Base-by-base conservation (phyloP, 2,888 invertebrate genomes). In the Xestia xanthographa region DNA sequence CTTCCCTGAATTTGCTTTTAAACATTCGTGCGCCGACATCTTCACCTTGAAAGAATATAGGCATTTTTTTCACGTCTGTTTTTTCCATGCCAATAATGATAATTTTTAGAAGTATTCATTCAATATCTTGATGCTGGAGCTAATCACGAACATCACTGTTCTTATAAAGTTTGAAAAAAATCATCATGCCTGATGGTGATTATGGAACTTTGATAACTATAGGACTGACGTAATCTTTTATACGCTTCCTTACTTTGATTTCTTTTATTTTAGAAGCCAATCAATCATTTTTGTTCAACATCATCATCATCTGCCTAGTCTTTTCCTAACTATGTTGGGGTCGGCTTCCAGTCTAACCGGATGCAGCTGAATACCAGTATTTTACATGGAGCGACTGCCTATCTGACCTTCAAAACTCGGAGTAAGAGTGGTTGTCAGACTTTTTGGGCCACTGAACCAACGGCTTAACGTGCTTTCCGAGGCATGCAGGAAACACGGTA, bases 31-130 rank as follows among this genome's bases (percentile, higher is more conserved):
- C 91, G 92, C 91, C 92, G 92, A 93, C 95, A 90, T 95, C 94
- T 94, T 95, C 92, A 95, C 95, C 95, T 96, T 96, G 95, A 94
- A 90, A 91, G 91, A 93, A 92, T 92, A 92, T 92, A 93, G 91
- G 90, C 87, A 89, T 92, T 95, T 96, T 95, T 95, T 95, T 87
- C 86, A 82, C 84, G 90, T 91, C 89, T 90, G 92, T 95, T 95
- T 95, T 94, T 94, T 94, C 91, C 86, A 91, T 86, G 82, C 89
- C 91, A 91, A 94, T 95, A 94, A 95, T 94, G 93, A 95, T 94
- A 92, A 94, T 94, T 93, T 94, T 95, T 92, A 92, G 90, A 93
- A 92, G 92, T 93, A 91, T 94, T 94, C 94, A 93, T 95, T 94
- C 93, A 94, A 95, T 95, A 95, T 92, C 92, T 93, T 92, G 91